Evolutionary conservation across 2,113 vertebrate species (phyloP).

Genomic region (Eurypyga helias): DNA sequence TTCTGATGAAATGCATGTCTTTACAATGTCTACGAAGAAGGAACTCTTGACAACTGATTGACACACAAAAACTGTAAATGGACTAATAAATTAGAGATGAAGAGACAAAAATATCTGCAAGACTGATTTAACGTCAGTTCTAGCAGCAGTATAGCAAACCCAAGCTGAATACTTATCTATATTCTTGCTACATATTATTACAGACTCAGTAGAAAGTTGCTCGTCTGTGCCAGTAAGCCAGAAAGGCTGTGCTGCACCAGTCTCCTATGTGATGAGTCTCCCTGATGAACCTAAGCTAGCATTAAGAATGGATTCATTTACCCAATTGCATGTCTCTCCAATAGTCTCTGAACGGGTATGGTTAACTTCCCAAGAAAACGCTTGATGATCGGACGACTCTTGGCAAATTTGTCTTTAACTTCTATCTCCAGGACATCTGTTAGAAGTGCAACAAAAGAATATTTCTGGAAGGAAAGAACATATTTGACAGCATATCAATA

Average conservation of each 20-base stretch:
- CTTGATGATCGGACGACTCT: constrained; percentile 98
- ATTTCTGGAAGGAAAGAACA: constrained; percentile 86
- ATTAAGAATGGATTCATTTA: constrained; percentile 64
- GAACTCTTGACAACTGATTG: neutral
- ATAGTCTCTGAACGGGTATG: constrained; percentile 92
- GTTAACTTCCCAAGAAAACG: constrained; percentile 97
- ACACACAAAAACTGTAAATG: neutral
- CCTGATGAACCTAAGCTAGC: neutral
- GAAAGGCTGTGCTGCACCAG: neutral
- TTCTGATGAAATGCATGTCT: neutral
- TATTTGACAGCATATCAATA: constrained; percentile 41
- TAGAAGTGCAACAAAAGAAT: constrained; percentile 96
- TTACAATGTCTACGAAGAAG: neutral
- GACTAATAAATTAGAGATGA: neutral
- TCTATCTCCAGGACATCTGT: constrained; percentile 98
- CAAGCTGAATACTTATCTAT: neutral
- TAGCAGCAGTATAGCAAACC: neutral
- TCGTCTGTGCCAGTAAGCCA: neutral
- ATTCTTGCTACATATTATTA: neutral
- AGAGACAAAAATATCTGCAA: neutral
- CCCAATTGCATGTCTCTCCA: constrained; percentile 93
- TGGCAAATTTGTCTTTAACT: constrained; percentile 99
- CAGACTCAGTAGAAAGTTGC: neutral
- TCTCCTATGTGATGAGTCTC: neutral
- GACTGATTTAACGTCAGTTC: neutral